These are phyloP conservation scores for Archips xylosteana DNA, from an alignment of 2,888 invertebrate species.

Conservation along the genomic window DNA sequence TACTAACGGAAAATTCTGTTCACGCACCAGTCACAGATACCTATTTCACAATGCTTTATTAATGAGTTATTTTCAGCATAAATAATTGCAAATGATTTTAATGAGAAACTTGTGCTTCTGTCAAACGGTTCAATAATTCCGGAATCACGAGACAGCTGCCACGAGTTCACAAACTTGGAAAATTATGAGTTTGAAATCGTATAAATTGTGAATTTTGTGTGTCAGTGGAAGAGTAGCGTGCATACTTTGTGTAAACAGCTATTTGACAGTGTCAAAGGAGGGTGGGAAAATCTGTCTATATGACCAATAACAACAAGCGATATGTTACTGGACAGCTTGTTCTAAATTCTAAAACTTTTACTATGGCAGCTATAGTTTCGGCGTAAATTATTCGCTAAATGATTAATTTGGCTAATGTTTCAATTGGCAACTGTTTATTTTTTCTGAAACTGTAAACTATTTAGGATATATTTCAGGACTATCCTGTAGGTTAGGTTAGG, in stretches of 20 bases:
- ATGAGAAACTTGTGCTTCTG: not conserved
- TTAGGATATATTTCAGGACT: too few relatives aligned
- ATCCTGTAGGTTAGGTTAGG: too few relatives aligned
- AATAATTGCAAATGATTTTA: not conserved
- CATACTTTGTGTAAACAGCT: not conserved
- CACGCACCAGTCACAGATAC: not conserved
- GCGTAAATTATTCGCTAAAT: too few relatives aligned
- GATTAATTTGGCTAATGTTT: too few relatives aligned
- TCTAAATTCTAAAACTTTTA: too few relatives aligned
- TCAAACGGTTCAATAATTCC: conserved; percentile 12
- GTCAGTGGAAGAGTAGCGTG: not conserved
- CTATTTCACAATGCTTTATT: not conserved
- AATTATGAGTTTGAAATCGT: conserved; percentile 22
- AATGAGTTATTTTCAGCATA: not conserved
- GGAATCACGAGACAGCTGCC: conserved; percentile 13
- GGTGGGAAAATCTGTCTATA: too few relatives aligned
- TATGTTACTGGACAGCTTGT: too few relatives aligned
- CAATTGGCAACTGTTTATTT: too few relatives aligned
- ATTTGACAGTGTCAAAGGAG: not conserved
- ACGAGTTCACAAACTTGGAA: conserved; percentile 21
- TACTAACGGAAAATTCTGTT: not conserved
- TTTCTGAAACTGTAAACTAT: too few relatives aligned
- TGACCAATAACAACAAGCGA: too few relatives aligned
- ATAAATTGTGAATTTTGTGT: conserved; percentile 13
- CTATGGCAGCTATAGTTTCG: too few relatives aligned